Conservation (phyloP, 2,888 invertebrate genomes). For the Meloe dianella region DNA sequence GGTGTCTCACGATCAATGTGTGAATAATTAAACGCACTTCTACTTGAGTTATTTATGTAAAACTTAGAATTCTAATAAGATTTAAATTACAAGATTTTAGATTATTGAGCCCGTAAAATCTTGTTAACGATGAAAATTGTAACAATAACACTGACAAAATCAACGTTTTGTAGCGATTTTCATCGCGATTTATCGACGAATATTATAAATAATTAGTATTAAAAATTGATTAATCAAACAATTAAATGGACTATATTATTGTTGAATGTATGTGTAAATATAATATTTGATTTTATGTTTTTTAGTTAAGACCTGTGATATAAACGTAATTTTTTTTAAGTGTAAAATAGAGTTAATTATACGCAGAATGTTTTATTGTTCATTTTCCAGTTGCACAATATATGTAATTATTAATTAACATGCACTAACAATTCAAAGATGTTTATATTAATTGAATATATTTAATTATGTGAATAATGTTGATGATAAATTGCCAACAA, state of each 20-base stretch:
- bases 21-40: not conserved
- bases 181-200: slow-evolving; percentile 17
- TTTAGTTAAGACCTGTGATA: slow-evolving; percentile 47
- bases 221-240: slow-evolving; percentile 22
- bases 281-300: slow-evolving; percentile 34
- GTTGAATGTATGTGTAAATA: slow-evolving; percentile 32
- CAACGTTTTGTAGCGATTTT: slow-evolving; percentile 20
- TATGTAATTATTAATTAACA: slow-evolving; percentile 12
- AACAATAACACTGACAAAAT: not conserved
- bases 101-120: slow-evolving; percentile 53
- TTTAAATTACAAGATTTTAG: slow-evolving; percentile 46
- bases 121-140: slow-evolving; percentile 32
- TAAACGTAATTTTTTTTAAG: slow-evolving; percentile 40
- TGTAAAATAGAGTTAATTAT: too few species aligned
- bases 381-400: slow-evolving; percentile 15
- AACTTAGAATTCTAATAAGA: not conserved
- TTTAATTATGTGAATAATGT: not conserved
- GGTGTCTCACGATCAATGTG: not conserved
- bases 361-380: not conserved
- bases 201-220: not conserved
- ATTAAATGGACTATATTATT: slow-evolving; percentile 24
- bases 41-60: not conserved
- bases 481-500: not conserved
- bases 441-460: not conserved
- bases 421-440: not conserved